Evolutionary conservation across 2,888 invertebrate species (phyloP).

Genomic region (Sepiola atlantica): DNA sequence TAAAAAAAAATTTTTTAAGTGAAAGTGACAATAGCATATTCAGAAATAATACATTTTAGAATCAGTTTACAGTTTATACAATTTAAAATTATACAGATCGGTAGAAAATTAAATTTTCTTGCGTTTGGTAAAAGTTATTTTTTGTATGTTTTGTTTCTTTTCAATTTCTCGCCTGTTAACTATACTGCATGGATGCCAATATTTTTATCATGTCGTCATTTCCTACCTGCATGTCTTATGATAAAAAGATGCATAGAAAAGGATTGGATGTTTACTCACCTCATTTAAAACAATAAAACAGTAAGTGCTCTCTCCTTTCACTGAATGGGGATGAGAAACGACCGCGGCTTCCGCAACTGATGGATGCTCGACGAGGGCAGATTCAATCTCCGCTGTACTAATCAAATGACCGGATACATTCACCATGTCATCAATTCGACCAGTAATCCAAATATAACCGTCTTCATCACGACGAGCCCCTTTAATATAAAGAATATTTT

Average conservation of each 20-base stretch:
- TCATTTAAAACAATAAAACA: slow-evolving; percentile 96
- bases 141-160: no score
- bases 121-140: no score
- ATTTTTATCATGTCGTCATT: no score
- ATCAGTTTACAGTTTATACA: no score
- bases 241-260: neutral
- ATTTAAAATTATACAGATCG: no score
- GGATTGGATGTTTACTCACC: slow-evolving; percentile 69
- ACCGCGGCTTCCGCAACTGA: slow-evolving; percentile 95
- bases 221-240: no score
- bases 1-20: no score
- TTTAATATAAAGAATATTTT: slow-evolving; percentile 73
- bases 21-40: no score
- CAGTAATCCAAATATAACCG: slow-evolving; percentile 96
- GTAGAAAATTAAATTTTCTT: no score
- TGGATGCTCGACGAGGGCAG: slow-evolving; percentile 76
- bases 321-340: slow-evolving; percentile 92
- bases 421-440: slow-evolving; percentile 97
- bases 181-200: no score
- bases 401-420: slow-evolving; percentile 98
- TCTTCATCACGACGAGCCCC: slow-evolving; percentile 93
- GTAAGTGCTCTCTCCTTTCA: slow-evolving; percentile 97
- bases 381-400: slow-evolving; percentile 91
- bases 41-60: no score
- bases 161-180: no score